Conservation (phyloP, 2,888 invertebrate genomes). For the Nebria brevicollis region DNA sequence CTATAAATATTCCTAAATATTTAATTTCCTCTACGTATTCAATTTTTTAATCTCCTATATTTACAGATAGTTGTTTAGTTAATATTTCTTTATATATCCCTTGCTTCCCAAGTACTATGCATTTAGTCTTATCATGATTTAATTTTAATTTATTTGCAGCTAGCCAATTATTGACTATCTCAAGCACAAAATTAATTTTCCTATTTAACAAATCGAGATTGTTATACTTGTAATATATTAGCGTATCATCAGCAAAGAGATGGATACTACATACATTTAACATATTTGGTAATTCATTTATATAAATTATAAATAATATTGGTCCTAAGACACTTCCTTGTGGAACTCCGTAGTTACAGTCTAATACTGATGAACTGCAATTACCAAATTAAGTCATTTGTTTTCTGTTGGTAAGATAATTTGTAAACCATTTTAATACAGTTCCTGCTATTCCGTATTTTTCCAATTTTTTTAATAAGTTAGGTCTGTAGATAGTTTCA, state of each 20-base stretch:
- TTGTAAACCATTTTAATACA: too few relatives aligned
- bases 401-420: too few relatives aligned
- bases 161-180: constrained; percentile 3
- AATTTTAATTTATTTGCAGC: constrained; percentile 17
- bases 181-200: neutral
- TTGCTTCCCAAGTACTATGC: neutral
- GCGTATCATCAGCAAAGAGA: constrained; percentile 46
- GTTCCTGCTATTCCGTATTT: too few relatives aligned
- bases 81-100: neutral
- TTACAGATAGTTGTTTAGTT: neutral
- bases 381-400: too few relatives aligned
- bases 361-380: constrained; percentile 29
- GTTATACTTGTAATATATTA: constrained; percentile 2
- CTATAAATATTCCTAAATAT: neutral
- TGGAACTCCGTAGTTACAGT: constrained; percentile 37
- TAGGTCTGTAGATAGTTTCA: constrained; percentile 44
- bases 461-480: neutral
- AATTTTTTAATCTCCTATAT: neutral
- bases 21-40: constrained; percentile 12
- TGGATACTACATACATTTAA: constrained; percentile 24
- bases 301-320: constrained; percentile 47
- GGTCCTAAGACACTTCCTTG: constrained; percentile 44
- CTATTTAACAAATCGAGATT: neutral
- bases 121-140: neutral
- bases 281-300: constrained; percentile 43